Conservation (phyloP, 2,797 vertebrate species). For the Oreonectes daqikongensis region DNA sequence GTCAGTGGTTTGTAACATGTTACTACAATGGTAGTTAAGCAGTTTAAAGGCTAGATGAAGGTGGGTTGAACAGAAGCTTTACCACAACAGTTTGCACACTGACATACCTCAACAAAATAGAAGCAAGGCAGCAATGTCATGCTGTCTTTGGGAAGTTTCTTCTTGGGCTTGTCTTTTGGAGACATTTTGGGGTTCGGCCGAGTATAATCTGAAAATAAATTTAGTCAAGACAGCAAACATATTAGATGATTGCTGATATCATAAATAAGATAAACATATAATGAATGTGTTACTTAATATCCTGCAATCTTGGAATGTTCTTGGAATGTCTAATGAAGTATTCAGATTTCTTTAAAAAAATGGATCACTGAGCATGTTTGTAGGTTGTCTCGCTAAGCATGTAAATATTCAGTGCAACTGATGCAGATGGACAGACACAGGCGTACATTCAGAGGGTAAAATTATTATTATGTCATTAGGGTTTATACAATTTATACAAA, state of each 20-base stretch:
- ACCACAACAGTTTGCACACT: conserved; percentile 1
- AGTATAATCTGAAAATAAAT: conserved; percentile 67
- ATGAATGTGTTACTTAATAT: neutral
- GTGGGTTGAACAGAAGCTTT: neutral
- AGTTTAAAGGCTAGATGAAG: neutral
- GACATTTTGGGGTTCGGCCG: conserved; percentile 82
- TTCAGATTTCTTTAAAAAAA: neutral
- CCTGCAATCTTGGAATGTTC: neutral
- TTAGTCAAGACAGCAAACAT: conserved; percentile 14
- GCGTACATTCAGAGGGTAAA: neutral
- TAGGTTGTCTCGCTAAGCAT: conserved; percentile 1
- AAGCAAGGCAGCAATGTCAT: conserved; percentile 92
- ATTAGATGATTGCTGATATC: neutral
- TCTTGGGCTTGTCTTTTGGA: conserved; percentile 85
- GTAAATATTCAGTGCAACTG: neutral
- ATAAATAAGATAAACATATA: neutral
- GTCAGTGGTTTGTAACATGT: conserved; percentile 3
- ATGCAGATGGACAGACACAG: neutral
- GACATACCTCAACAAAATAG: conserved; percentile 88
- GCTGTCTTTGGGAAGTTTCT: conserved; percentile 87
- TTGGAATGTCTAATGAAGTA: neutral
- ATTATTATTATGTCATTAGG: neutral
- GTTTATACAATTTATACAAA: neutral
- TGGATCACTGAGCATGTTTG: neutral
- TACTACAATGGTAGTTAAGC: neutral